Conservation (phyloP, 2,113 vertebrate species). For the Jacana jacana region DNA sequence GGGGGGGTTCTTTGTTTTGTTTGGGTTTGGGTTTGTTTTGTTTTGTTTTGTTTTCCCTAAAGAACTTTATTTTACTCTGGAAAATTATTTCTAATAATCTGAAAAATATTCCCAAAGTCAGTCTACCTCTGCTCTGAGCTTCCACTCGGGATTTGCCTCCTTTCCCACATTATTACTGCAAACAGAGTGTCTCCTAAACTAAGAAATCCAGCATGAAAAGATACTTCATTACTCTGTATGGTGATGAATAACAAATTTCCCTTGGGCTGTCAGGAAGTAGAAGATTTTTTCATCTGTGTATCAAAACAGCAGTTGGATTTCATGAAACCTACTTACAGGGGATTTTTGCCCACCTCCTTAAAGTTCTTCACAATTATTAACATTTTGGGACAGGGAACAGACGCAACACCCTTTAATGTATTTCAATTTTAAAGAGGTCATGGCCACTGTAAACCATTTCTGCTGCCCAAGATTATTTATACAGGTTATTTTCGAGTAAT, state of each 20-base stretch:
- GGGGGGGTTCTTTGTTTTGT: no score
- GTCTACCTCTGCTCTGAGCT: not conserved
- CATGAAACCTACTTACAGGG: not conserved
- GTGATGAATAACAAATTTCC: not conserved
- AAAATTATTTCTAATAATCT: not conserved
- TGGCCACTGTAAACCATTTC: not conserved
- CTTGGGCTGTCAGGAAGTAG: not conserved
- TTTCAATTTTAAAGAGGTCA: not conserved
- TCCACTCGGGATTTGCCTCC: not conserved
- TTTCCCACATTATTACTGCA: not conserved
- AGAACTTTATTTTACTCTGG: no score
- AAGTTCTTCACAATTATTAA: not conserved
- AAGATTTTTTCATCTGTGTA: not conserved
- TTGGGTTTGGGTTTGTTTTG: no score
- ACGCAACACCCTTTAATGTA: not conserved
- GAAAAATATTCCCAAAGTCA: not conserved
- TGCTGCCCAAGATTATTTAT: not conserved
- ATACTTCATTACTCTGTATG: not conserved
- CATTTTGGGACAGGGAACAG: not conserved
- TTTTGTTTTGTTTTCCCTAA: not conserved
- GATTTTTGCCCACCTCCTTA: not conserved
- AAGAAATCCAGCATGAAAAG: constrained; percentile 17
- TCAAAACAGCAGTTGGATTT: not conserved
- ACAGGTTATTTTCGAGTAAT: not conserved
- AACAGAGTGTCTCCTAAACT: not conserved